Percentiles rank a stretch among this genome's conserved stretches.
phyloP scores from a whole-genome alignment of 2,888 invertebrate species.

The Drosophila formosana region DNA sequence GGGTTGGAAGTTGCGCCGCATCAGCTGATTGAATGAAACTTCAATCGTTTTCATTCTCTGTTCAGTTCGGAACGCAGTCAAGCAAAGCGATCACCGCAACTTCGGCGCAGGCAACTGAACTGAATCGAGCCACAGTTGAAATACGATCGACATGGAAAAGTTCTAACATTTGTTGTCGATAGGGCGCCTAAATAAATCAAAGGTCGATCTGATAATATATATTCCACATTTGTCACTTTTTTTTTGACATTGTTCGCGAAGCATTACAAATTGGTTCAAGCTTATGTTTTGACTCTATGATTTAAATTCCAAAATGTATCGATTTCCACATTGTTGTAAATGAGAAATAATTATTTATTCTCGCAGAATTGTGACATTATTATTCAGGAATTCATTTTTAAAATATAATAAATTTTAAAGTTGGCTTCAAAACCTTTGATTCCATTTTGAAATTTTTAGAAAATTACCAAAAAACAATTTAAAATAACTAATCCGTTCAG shows the following conservation, averaged over 20 bases:
- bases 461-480: too few species aligned
- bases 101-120: not conserved
- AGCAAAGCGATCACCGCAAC: slow-evolving; percentile 6
- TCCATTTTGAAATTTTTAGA: too few species aligned
- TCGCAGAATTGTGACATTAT: too few species aligned
- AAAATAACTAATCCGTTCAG: too few species aligned
- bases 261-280: too few species aligned
- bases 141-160: not conserved
- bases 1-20: not conserved
- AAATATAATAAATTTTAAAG: too few species aligned
- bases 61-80: slow-evolving; percentile 38
- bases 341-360: too few species aligned
- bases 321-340: not conserved
- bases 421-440: too few species aligned
- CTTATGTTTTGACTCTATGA: too few species aligned
- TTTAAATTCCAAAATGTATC: not conserved
- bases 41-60: slow-evolving; percentile 23
- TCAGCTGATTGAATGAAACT: slow-evolving; percentile 7
- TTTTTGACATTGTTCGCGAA: too few species aligned
- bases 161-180: not conserved
- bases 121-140: not conserved
- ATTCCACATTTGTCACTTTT: too few species aligned
- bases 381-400: too few species aligned
- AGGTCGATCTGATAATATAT: not conserved
- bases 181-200: not conserved